phyloP scores from a whole-genome alignment of 2,888 invertebrate species.

The Phragmatobia fuliginosa region DNA sequence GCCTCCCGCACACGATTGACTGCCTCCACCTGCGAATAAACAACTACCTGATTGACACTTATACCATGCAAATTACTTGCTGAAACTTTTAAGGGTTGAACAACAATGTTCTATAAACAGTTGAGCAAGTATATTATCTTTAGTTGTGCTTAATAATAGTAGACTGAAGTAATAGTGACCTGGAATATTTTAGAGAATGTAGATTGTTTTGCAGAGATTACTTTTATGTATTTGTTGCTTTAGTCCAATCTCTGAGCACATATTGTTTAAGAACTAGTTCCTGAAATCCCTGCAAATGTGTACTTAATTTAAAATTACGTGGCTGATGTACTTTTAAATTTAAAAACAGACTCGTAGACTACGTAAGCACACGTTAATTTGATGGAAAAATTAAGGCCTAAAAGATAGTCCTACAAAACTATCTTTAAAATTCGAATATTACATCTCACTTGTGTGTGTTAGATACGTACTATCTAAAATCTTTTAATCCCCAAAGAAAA shows the following conservation, averaged over 20 bases:
- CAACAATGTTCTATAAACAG: slow-evolving; percentile 37
- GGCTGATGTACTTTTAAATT: no score
- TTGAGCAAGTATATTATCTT: slow-evolving; percentile 40
- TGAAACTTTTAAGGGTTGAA: slow-evolving; percentile 52
- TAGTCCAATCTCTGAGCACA: not conserved
- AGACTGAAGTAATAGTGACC: slow-evolving; percentile 22
- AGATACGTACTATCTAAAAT: no score
- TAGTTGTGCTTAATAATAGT: slow-evolving; percentile 21
- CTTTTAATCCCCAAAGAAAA: not conserved
- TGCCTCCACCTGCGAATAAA: slow-evolving; percentile 58
- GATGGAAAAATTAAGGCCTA: no score
- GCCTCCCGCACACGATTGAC: slow-evolving; percentile 41
- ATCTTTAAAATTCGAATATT: no score
- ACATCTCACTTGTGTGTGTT: no score
- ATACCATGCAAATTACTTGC: slow-evolving; percentile 69
- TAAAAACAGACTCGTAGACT: no score
- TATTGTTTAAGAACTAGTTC: no score
- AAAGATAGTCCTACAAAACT: no score
- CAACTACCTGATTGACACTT: slow-evolving; percentile 75
- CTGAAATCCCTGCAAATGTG: no score
- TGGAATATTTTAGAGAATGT: slow-evolving; percentile 31
- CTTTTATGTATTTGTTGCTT: not conserved
- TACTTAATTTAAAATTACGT: no score
- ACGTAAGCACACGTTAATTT: no score
- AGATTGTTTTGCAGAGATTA: not conserved